Percentiles rank a stretch among this genome's conserved stretches.
Evolutionary conservation across 2,113 vertebrate genomes (phyloP).

Genomic region (Heptranchias perlo): DNA sequence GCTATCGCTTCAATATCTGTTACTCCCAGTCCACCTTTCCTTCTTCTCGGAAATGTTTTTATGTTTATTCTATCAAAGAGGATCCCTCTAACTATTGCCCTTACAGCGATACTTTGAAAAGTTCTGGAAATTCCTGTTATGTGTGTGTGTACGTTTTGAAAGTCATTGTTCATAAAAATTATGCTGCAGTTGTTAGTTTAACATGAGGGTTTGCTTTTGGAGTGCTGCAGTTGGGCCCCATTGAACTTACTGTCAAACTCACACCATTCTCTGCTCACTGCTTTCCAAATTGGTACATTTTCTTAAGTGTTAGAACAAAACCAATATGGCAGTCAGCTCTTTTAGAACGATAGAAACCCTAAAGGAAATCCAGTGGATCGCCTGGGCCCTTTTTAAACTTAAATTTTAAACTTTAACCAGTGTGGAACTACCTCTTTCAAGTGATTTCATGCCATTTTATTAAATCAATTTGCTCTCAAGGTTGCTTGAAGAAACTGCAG

Average conservation of each 20-base stretch:
- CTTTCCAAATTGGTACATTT: no score
- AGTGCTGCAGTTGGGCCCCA: neutral
- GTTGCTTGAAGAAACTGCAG: neutral
- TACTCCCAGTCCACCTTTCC: no score
- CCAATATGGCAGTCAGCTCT: neutral
- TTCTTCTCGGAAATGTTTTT: no score
- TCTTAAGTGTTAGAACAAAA: neutral
- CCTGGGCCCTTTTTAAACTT: neutral
- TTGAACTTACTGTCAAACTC: neutral
- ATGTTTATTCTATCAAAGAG: no score
- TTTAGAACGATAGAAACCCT: neutral
- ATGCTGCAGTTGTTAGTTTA: neutral
- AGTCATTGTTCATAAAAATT: neutral
- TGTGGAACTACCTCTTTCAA: neutral
- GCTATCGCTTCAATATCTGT: no score
- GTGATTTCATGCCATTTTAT: neutral
- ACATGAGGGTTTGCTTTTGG: neutral
- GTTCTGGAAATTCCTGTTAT: neutral
- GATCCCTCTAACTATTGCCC: no score
- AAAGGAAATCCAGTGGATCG: neutral
- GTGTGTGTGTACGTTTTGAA: neutral
- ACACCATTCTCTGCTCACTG: no score
- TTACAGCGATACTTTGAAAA: no score
- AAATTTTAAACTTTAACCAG: neutral
- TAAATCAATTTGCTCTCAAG: neutral